Evolutionary conservation across 1,140 invertebrate species (phyloP), one percentile per base, ranked within the genome.

Genomic region (Leptinotarsa texana): DNA sequence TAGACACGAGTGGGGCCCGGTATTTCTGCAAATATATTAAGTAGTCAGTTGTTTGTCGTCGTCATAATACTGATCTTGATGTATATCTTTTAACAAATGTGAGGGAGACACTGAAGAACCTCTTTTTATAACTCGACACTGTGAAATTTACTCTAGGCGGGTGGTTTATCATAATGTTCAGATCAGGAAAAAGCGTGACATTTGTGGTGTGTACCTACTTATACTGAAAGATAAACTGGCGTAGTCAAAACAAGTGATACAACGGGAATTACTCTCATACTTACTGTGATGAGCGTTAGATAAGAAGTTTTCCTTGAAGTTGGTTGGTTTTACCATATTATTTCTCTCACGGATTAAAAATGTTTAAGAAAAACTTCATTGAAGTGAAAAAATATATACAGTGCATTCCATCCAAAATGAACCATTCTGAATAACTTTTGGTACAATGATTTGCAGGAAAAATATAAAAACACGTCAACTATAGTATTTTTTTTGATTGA

Each of bases 1-100:
- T 76, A 77, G 5, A 69, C 83, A 78, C 85, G 82, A 74, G 87
- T 88, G 72, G 88, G 87, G 67, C 87, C 88, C 51, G 88, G 88
- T 74, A 89, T 89, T 84, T 89, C 88, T 89, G 81, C 47, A 82
- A 77, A 72, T 71, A 75, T 65, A 57, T 57, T 15, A 17, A 57
- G 51, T 57, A n/a, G 6, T 67, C 27, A 27, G 24, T 67, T 67
- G 18, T 67, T 67, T 67, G 18, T 67, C 27, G 24, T 67, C 22
- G 65, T 67, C 65, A 27, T 67, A 27, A 67, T 67, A 27, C 65
- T n/a, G 51, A 57, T n/a, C 22, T 67, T 11, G 65, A 67, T 67
- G 65, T 27, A 67, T 67, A 67, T 67, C 18, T 67, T 67, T 24
- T 13, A 67, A 67, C 65, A 27, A 67, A 67, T 27, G 65, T n/a